These are phyloP conservation scores for Orthosia cruda DNA, from an alignment of 2,888 invertebrate genomes.

Conservation along the genomic window DNA sequence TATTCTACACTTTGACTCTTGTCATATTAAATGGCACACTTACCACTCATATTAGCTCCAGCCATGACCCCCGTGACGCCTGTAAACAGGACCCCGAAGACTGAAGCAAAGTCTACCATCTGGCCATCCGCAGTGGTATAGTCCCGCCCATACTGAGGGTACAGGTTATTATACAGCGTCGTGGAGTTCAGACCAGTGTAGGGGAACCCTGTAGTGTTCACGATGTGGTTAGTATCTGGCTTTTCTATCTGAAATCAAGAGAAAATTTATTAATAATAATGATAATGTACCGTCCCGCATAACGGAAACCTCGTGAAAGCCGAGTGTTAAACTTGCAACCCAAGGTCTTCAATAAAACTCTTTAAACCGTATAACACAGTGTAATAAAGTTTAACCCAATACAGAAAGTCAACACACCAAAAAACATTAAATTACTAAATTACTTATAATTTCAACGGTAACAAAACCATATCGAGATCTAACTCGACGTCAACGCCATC, in stretches of 20 bases:
- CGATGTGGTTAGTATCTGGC: constrained; percentile 94
- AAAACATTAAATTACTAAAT: no score
- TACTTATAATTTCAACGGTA: no score
- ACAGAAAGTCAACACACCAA: no score
- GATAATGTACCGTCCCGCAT: no score
- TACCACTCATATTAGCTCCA: constrained; percentile 99
- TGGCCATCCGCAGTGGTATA: constrained; percentile 94
- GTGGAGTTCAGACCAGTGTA: constrained; percentile 95
- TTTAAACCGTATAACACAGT: no score
- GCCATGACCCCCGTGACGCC: constrained; percentile 99
- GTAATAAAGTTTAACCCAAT: no score
- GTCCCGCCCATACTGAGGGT: constrained; percentile 94
- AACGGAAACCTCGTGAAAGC: no score
- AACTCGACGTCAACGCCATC: no score
- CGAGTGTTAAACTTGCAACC: no score
- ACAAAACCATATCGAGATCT: no score
- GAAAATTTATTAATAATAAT: neutral
- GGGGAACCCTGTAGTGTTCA: constrained; percentile 86
- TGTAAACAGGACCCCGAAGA: constrained; percentile 99
- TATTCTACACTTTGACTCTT: no score
- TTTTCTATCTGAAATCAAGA: constrained; percentile 93
- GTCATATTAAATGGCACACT: constrained; percentile 58
- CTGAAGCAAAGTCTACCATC: constrained; percentile 96
- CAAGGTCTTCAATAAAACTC: no score
- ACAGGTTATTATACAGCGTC: constrained; percentile 96